Percentiles rank a stretch among this genome's conserved stretches.
Evolutionary conservation across 2,888 invertebrate genomes (phyloP).

Genomic region (Branchipolynoe longqiensis): DNA sequence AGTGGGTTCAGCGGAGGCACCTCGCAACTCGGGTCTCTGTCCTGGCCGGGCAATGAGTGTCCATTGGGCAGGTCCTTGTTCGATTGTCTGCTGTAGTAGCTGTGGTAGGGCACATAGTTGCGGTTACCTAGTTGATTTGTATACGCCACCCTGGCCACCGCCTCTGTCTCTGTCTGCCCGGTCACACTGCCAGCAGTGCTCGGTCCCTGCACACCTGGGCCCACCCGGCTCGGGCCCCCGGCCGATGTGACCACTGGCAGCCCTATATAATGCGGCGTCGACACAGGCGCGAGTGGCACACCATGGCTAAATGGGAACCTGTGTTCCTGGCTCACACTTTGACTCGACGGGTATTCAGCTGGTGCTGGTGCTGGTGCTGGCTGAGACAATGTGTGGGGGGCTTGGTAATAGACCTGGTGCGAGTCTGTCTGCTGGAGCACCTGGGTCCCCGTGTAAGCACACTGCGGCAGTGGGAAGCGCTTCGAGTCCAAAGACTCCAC

Average conservation of each 20-base stretch:
- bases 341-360: neutral
- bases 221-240: neutral
- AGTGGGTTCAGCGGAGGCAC: slow-evolving; percentile 36
- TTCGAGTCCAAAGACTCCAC: slow-evolving; percentile 50
- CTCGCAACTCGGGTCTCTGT: no score
- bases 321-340: neutral
- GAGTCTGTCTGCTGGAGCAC: slow-evolving; percentile 7
- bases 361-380: neutral
- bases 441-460: neutral
- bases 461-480: neutral
- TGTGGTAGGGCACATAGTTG: slow-evolving; percentile 28
- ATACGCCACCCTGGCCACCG: neutral
- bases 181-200: neutral
- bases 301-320: slow-evolving; percentile 1
- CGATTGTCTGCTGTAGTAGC: slow-evolving; percentile 34
- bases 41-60: neutral
- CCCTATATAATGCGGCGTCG: neutral
- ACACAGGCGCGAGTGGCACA: slow-evolving; percentile 22
- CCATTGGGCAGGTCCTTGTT: slow-evolving; percentile 39
- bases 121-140: neutral
- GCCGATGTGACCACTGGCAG: neutral
- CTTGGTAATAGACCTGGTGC: slow-evolving; percentile 15
- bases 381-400: neutral
- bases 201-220: neutral
- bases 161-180: neutral